Base-by-base conservation (phyloP, 2,113 vertebrate species). In the Cnemophilus loriae region DNA sequence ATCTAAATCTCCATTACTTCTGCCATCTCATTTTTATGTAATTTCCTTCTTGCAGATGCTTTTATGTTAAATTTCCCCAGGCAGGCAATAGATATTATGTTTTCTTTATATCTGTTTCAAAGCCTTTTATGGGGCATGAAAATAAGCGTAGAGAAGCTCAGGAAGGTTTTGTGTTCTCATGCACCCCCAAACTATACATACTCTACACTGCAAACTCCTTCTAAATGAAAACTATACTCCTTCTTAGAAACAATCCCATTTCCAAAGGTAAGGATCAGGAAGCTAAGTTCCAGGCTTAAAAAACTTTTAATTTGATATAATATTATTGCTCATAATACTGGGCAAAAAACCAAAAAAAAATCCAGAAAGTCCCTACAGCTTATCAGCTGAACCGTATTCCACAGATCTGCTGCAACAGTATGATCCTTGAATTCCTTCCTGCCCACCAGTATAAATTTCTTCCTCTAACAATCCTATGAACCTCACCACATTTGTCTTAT, bases 1-100 rank as follows among this genome's bases (percentile, higher is more conserved):
- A 81, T 90, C 67, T 90, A 89, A 89, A 84, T 64, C 69, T 89
- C 73, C 73, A 81, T 93, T 95, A 87, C 57, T 86, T 88, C 68
- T 93, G 50, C 47, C 76, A 86, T 74, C 71, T 88, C 75, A 65
- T 60, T 94, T 93, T 93, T 88, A 83, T 79, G 82, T 61, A 23
- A 86, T 89, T 90, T 96, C 64, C 64, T 90, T 42, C 21, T 47
- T 84, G 80, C 52, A 90, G 30, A 85, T 37, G 23, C 7, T 89
- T 95, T 74, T 61, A 68, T 64, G 60, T 56, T 82, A 78, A 46
- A 76, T 76, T 89, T 87, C 57, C 50, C 60, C 49, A 82, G 87
- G 84, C 60, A 94, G 73, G 87, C 24, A 81, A 35, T 49, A 82
- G 53, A 46, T 28, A 59, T 8, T 78, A 67, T 21, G 2, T 63